A percentile compares a stretch with the other conserved stretches of the same genome.
Conservation (phyloP, 2,113 vertebrate genomes). For the Melanocharis versteri region DNA sequence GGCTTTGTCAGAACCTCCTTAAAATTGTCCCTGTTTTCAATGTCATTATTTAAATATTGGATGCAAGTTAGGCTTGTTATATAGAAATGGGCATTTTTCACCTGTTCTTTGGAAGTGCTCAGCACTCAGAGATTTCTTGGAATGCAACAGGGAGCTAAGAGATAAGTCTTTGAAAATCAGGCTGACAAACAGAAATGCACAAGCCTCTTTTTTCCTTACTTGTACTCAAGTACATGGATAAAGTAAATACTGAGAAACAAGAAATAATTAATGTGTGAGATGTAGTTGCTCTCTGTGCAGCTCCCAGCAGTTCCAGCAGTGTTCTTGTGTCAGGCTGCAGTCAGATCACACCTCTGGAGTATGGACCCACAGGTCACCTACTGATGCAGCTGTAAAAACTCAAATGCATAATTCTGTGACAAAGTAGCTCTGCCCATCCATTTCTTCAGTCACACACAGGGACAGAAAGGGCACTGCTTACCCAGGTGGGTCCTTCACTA, state of each 20-base stretch:
- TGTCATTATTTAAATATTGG: background rate
- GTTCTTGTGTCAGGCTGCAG: background rate
- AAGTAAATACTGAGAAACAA: background rate
- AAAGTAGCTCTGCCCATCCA: background rate
- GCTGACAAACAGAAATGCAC: background rate
- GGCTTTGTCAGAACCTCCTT: background rate
- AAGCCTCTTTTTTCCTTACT: background rate
- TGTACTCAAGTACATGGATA: background rate
- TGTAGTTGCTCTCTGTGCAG: background rate
- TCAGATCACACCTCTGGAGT: background rate
- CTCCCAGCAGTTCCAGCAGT: background rate
- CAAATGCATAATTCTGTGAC: background rate
- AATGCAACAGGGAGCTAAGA: background rate
- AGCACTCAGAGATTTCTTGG: background rate
- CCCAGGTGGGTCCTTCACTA: slow-evolving; percentile 37
- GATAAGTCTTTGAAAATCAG: slow-evolving; percentile 29
- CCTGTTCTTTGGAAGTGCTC: background rate
- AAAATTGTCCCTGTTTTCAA: background rate
- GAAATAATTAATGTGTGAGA: background rate
- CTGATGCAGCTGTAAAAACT: background rate
- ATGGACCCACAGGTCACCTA: background rate
- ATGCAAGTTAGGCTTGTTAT: background rate
- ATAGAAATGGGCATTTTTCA: background rate
- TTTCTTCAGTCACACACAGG: background rate
- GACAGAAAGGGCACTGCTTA: background rate